Base-by-base conservation (phyloP, 2,888 invertebrate species). In the Volucella bombylans region DNA sequence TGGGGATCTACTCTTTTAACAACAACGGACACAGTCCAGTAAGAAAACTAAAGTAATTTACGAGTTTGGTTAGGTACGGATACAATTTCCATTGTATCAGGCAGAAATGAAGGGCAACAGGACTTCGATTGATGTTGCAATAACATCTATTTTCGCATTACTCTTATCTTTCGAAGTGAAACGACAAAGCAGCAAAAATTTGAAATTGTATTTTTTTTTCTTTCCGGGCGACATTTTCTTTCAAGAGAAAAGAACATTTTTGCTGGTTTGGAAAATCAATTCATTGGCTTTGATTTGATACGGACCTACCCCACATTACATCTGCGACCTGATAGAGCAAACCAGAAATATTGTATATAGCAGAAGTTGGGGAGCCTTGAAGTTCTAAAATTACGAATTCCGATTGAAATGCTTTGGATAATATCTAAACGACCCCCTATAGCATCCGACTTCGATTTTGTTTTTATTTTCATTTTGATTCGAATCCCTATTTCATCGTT, bases 381-480 rank as follows among this genome's bases (percentile, higher is more conserved):
- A 49, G n/a, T 69, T 69, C 55, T 39, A 49, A 69, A 57, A 57
- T 50, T 61, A 52, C 49, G 50, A 61, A 71, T 71, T 71, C 71
- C 71, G 61, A 71, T 61, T 61, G 71, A 71, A 71, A 71, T 71
- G 41, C 50, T 71, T 71, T 50, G 18, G 59, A 71, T 59, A 59
- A 71, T 41, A 41, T 59, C 49, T 31, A 31, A 31, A 6, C 50
- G 55, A 41, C 18, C 39, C 43, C 50, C n/a, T 4, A 47, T 39
- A 57, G 55, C 15, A 23, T 52, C 12, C 15, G 38, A n/a, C 3
- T 49, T 57, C 57, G 45, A 6, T n/a, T 4, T n/a, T 8, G 45
- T n/a, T 45, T n/a, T 45, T 4, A 45, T 45, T 45, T n/a, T 11
- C n/a, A 1, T n/a, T 12, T 10, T 45, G 45, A 45, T 55, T 45